These are phyloP conservation scores for Fissipunctia ypsillon DNA, from an alignment of 2,888 invertebrate genomes.

Conservation along the genomic window DNA sequence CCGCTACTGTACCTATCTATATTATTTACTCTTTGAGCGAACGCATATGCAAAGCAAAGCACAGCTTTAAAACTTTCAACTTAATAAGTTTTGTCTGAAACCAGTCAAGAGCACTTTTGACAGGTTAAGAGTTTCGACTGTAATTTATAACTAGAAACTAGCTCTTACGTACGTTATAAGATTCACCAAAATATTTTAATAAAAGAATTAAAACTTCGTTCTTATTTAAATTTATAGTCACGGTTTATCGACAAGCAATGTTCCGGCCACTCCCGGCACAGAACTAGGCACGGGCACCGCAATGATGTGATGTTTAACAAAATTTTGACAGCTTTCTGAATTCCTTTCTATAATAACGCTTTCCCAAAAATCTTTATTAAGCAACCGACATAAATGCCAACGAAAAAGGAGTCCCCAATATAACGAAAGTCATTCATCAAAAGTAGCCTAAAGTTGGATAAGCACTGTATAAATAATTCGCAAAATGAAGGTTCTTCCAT, in stretches of 20 bases:
- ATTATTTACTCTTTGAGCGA: neutral
- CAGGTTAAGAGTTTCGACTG: neutral
- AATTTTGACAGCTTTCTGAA: neutral
- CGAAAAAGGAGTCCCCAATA: conserved; percentile 37
- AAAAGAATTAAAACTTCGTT: neutral
- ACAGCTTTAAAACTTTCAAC: too few relatives aligned
- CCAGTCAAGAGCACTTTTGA: neutral
- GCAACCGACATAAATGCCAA: conserved; percentile 24
- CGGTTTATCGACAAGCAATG: neutral
- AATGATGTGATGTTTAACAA: too few relatives aligned
- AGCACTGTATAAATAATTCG: conserved; percentile 81
- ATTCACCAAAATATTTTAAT: neutral
- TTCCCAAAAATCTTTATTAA: neutral
- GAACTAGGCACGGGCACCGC: neutral
- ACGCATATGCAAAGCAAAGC: too few relatives aligned
- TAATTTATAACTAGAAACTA: neutral
- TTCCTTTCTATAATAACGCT: too few relatives aligned
- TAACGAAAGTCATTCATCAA: conserved; percentile 79
- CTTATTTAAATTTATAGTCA: neutral
- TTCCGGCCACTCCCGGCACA: neutral
- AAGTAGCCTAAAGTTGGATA: conserved; percentile 67
- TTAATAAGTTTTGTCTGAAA: neutral
- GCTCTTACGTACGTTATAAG: neutral
- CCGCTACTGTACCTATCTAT: neutral
- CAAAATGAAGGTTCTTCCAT: conserved; percentile 79